Conservation (phyloP, 2,113 vertebrate genomes). For the Isurus oxyrinchus region DNA sequence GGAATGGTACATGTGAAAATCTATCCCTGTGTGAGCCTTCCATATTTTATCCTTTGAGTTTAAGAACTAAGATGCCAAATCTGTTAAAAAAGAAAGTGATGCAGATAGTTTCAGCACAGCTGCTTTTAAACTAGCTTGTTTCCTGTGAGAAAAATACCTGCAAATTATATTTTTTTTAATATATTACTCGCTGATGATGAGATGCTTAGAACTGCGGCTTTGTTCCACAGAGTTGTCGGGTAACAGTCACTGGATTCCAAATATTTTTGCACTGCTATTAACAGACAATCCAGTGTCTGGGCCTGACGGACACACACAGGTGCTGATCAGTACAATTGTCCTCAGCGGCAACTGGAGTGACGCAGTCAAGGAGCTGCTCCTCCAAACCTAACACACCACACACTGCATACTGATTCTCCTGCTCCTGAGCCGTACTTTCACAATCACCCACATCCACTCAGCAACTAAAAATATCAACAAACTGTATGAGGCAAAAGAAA, state of each 20-base stretch:
- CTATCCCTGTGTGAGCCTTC: neutral
- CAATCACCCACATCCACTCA: neutral
- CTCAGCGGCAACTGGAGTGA: neutral
- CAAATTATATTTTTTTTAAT: neutral
- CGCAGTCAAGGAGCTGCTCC: neutral
- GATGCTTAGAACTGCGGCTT: neutral
- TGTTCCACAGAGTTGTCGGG: neutral
- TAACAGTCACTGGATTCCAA: neutral
- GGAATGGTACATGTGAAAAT: neutral
- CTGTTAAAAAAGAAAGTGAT: too few relatives aligned
- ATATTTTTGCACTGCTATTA: neutral
- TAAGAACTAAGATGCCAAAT: neutral
- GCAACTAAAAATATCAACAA: neutral
- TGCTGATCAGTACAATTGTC: neutral
- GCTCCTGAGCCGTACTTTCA: neutral
- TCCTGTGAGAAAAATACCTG: neutral
- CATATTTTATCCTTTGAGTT: neutral
- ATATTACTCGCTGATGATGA: neutral
- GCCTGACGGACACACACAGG: neutral
- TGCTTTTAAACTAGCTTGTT: neutral
- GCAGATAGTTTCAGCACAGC: neutral
- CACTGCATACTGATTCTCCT: neutral
- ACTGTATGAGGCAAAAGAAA: neutral
- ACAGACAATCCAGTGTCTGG: neutral
- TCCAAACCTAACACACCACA: neutral